Percentiles rank a stretch among this genome's conserved stretches.
Conservation (phyloP, 2,113 vertebrate species). For the Ceyx margarethae region DNA sequence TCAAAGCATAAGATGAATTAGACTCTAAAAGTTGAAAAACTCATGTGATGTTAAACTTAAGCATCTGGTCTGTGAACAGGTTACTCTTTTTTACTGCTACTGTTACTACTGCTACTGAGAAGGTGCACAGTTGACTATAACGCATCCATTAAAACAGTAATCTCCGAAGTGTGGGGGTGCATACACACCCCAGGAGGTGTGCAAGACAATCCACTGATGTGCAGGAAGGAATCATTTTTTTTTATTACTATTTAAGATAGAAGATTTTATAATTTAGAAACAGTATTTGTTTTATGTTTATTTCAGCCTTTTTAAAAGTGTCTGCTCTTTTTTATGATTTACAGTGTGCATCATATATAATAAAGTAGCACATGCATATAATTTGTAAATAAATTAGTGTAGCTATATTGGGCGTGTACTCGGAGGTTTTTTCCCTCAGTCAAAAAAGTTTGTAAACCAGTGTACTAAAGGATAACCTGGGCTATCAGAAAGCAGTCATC, state of each 20-base stretch:
- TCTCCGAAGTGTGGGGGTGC: background rate
- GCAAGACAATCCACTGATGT: background rate
- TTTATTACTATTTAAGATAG: background rate
- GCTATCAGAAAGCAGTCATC: background rate
- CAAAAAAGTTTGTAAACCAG: background rate
- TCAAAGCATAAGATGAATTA: background rate
- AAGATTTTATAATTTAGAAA: background rate
- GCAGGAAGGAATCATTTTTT: background rate
- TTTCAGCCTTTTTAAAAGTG: background rate
- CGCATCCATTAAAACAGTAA: background rate
- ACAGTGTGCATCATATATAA: background rate
- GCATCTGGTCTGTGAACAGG: background rate
- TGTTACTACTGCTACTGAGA: background rate
- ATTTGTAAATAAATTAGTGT: background rate
- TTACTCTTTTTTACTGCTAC: background rate
- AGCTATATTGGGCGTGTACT: background rate
- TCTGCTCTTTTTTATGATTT: background rate
- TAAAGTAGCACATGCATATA: no score
- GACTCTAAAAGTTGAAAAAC: background rate
- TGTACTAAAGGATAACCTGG: background rate
- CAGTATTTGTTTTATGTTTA: background rate
- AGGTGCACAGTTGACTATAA: background rate
- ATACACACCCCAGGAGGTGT: fast-evolving
- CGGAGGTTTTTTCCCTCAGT: background rate
- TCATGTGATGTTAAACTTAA: background rate